Base-by-base conservation (phyloP, 2,113 vertebrate genomes). In the Vidua chalybeata region DNA sequence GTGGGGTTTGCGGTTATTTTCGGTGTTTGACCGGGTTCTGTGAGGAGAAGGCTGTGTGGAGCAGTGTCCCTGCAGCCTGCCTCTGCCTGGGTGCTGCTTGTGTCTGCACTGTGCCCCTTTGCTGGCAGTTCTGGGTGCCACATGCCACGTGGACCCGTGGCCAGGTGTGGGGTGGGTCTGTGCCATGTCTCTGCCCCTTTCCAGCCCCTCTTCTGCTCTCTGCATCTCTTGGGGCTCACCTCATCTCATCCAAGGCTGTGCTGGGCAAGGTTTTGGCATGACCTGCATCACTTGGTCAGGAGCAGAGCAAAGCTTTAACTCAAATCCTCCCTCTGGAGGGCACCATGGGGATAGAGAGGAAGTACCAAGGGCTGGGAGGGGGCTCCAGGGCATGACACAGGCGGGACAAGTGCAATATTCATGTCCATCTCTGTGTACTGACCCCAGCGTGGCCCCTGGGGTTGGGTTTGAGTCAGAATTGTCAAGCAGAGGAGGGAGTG, bases 381-480 rank as follows among this genome's bases (percentile, higher is more conserved):
- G 55, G 46, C 78, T 83, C 31, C 33, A 54, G 72, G 63, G 48
- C 41, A 26, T 2, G 31, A 56, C 1, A 6, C 1, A 1, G 18
- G 5, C 0, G 17, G 88, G 73, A 68, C 16, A 94, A 89, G 93
- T 94, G 94, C 94, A 96, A 96, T 96, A 95, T 82, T 86, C 26
- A 28, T 4, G 6, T 84, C 72, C 67, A 30, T 66, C 0, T 6
- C 82, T 69, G 37, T 26, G 28, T 82, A 3, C 48, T 15, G 45
- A 79, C 66, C 66, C 56, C 3, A 0, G 52, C 0, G 1, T 64
- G 67, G 76, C 80, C 49, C 27, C 13, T 46, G 41, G 68, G 35
- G 13, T 62, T 71, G 55, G 23, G 27, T 87, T 56, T 78, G 67
- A 37, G 46, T 56, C 24, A 64, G 49, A 75, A 59, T 5, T 30